A percentile compares a stretch with the other conserved stretches of the same genome.
Evolutionary conservation across 2,797 vertebrate genomes (phyloP).

Genomic region (Eupleurogrammus muticus): DNA sequence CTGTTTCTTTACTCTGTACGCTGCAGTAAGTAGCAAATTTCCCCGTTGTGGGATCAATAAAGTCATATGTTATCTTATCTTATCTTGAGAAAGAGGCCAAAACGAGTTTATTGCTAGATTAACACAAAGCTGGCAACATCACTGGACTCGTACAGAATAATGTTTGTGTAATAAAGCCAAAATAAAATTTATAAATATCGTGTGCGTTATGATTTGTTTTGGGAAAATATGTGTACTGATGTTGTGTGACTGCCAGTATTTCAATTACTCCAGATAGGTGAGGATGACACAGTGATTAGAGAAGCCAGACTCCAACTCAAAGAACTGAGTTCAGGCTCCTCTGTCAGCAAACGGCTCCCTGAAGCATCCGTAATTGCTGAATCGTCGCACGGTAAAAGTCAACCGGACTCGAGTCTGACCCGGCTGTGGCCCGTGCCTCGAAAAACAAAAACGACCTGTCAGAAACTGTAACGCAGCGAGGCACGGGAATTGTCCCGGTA

Average conservation of each 20-base stretch:
- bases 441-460: conserved; percentile 4
- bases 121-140: conserved; percentile 56
- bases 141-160: conserved; percentile 46
- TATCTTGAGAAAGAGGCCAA: conserved; percentile 53
- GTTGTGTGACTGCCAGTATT: conserved; percentile 28
- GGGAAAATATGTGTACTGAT: conserved; percentile 14
- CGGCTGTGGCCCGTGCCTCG: neutral
- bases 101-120: conserved; percentile 63
- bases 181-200: no score
- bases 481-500: neutral
- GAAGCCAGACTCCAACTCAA: conserved; percentile 37
- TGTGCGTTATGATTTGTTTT: no score
- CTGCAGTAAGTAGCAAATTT: no score
- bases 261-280: conserved; percentile 33
- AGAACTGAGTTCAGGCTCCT: conserved; percentile 27
- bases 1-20: no score
- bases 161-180: conserved; percentile 41
- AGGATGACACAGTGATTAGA: conserved; percentile 36
- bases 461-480: conserved; percentile 3
- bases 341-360: conserved; percentile 40
- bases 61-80: no score
- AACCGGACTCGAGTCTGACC: conserved; percentile 18
- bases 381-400: conserved; percentile 16
- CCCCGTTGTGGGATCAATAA: no score
- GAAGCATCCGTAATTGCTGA: conserved; percentile 34